Conservation (phyloP, 1,140 invertebrate species). For the Andrena cerasifolii region DNA sequence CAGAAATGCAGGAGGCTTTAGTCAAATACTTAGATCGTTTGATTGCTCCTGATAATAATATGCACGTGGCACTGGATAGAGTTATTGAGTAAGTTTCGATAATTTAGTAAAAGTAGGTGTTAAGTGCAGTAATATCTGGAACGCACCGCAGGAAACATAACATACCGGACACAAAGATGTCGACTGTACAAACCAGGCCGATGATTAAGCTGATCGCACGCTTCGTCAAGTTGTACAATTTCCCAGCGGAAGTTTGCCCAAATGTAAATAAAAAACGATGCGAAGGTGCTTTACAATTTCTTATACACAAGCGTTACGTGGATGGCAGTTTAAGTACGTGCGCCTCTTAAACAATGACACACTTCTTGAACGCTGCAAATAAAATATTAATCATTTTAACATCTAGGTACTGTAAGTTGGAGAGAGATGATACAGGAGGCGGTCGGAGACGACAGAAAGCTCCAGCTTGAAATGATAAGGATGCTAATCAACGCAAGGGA, state of each 20-base stretch:
- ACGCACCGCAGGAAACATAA: constrained; percentile 77
- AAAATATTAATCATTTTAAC: constrained; percentile 26
- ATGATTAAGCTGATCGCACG: constrained; percentile 85
- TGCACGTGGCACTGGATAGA: constrained; percentile 75
- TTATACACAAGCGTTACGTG: constrained; percentile 85
- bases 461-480: constrained; percentile 83
- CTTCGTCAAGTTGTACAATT: constrained; percentile 84
- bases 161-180: constrained; percentile 84
- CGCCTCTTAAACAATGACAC: constrained; percentile 12
- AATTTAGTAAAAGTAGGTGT: not conserved
- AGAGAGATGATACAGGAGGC: constrained; percentile 87
- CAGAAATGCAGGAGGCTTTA: constrained; percentile 83
- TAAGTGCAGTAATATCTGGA: constrained; percentile 23
- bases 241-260: constrained; percentile 84
- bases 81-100: constrained; percentile 77
- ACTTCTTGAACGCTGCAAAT: not conserved
- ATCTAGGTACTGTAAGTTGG: constrained; percentile 84
- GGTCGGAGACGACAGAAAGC: constrained; percentile 81
- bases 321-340: constrained; percentile 84
- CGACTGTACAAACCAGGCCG: constrained; percentile 83
- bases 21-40: constrained; percentile 86
- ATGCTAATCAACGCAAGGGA: constrained; percentile 82
- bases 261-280: constrained; percentile 86
- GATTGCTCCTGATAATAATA: constrained; percentile 78
- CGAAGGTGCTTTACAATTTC: constrained; percentile 86